Evolutionary conservation across 2,113 vertebrate genomes (phyloP).

Genomic region (Lagopus muta): DNA sequence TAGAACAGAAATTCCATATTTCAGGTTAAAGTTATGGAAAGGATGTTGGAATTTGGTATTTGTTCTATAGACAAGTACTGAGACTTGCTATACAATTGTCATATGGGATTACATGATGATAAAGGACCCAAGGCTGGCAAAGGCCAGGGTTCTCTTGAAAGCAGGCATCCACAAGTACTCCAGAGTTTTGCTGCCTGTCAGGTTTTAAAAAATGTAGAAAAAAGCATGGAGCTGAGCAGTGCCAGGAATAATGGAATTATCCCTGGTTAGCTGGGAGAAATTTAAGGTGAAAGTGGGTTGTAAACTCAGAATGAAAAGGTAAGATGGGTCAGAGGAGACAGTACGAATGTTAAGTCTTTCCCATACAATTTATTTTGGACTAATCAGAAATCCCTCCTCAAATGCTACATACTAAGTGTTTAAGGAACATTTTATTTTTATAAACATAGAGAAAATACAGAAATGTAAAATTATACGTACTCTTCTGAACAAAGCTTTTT

Average conservation of each 20-base stretch:
- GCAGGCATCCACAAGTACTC: fast-evolving
- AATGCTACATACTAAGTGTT: not conserved
- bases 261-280: not conserved
- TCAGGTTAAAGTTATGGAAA: not conserved
- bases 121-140: not conserved
- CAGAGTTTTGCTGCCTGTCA: not conserved
- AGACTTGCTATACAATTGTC: not conserved
- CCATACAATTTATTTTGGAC: not conserved
- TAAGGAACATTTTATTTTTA: not conserved
- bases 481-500: not conserved
- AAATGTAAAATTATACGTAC: not conserved
- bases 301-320: not conserved
- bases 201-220: not conserved
- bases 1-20: not conserved
- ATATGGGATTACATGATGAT: not conserved
- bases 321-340: not conserved
- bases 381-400: not conserved
- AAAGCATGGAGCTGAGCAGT: not conserved
- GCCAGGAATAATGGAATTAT: not conserved
- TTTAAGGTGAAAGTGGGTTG: not conserved
- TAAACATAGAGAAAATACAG: not conserved
- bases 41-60: not conserved
- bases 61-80: not conserved
- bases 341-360: not conserved
- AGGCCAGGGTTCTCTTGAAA: not conserved